A percentile compares a stretch with the other conserved stretches of the same genome.
Conservation (phyloP, 2,113 vertebrate genomes). For the Hydropotes inermis region DNA sequence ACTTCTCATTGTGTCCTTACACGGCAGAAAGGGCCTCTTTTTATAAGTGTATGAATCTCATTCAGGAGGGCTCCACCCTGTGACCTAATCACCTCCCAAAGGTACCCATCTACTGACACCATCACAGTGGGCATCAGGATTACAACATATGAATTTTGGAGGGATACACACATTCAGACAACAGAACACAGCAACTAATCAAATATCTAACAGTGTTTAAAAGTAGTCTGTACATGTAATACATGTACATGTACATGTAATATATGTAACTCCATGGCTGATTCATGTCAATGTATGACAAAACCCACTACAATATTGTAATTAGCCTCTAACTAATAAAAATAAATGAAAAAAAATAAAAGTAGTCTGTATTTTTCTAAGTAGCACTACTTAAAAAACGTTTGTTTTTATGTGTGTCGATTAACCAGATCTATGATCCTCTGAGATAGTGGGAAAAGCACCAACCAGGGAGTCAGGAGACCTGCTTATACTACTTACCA, state of each 20-base stretch:
- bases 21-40: not conserved
- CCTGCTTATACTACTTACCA: not conserved
- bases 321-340: too few species aligned
- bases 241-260: too few species aligned
- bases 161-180: not conserved
- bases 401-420: not conserved
- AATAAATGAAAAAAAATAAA: not conserved
- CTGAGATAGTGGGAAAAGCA: not conserved
- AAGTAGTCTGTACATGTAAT: not conserved
- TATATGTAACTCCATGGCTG: too few species aligned
- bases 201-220: conserved; percentile 3
- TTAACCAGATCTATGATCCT: not conserved
- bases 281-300: too few species aligned
- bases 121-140: not conserved
- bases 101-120: not conserved
- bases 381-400: not conserved
- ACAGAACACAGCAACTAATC: not conserved
- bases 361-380: not conserved
- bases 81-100: not conserved
- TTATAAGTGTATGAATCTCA: not conserved
- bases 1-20: not conserved
- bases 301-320: too few species aligned
- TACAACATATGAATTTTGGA: not conserved
- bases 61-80: not conserved
- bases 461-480: not conserved